Evolutionary conservation across 1,140 invertebrate genomes (phyloP).

Genomic region (Lamellibrachia luymesi): DNA sequence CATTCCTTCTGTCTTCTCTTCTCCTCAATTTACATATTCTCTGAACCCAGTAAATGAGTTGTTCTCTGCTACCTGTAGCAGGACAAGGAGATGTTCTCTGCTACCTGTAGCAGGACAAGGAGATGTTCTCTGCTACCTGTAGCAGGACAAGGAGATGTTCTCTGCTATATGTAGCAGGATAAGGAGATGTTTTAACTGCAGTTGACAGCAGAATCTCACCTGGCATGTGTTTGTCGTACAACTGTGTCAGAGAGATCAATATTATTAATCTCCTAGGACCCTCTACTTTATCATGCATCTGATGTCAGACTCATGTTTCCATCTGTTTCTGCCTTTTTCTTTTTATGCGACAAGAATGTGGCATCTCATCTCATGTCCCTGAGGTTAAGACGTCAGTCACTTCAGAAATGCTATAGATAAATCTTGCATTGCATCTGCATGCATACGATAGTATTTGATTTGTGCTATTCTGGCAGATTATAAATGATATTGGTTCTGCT

Average conservation of each 20-base stretch:
- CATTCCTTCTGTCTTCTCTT: too few relatives aligned
- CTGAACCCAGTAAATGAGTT: too few relatives aligned
- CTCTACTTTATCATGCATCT: not conserved
- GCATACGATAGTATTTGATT: too few relatives aligned
- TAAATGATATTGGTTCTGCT: too few relatives aligned
- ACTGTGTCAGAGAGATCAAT: not conserved
- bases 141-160: too few relatives aligned
- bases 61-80: too few relatives aligned
- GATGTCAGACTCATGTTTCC: not conserved
- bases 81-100: too few relatives aligned
- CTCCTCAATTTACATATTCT: too few relatives aligned
- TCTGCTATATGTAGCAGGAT: not conserved
- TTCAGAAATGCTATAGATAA: not conserved
- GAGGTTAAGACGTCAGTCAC: not conserved
- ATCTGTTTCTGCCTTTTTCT: not conserved
- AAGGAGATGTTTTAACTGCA: not conserved
- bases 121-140: not conserved
- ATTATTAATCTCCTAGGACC: not conserved
- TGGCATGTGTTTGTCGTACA: not conserved
- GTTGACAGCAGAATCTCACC: not conserved
- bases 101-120: not conserved
- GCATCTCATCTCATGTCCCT: not conserved
- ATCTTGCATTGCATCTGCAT: not conserved
- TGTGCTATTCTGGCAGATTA: too few relatives aligned
- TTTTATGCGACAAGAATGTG: not conserved